phyloP scores from a whole-genome alignment of 2,113 vertebrate species.

The Embiotoca jacksoni region DNA sequence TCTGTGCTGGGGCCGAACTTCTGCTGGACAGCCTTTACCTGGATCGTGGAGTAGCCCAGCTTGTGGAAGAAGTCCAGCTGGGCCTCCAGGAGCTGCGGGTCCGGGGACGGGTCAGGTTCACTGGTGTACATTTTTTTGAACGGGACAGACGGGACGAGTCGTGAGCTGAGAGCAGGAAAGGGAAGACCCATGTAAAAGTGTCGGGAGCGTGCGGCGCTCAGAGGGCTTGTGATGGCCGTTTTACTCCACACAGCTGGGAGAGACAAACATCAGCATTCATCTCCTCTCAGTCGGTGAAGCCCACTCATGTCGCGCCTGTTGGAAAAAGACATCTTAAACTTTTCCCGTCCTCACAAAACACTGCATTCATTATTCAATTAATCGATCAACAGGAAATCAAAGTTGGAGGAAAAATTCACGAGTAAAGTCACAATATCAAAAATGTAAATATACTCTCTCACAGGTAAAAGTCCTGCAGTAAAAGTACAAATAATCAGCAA shows the following conservation, averaged over 20 bases:
- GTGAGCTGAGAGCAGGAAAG: not conserved
- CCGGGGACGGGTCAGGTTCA: not conserved
- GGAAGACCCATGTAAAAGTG: slow-evolving; percentile 55
- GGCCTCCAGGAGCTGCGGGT: slow-evolving; percentile 64
- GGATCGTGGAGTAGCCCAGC: slow-evolving; percentile 89
- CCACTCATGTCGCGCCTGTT: slow-evolving; percentile 29
- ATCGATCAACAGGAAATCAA: no score
- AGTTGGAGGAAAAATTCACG: no score
- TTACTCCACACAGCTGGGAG: slow-evolving; percentile 62
- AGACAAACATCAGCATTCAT: slow-evolving; percentile 72
- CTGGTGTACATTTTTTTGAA: slow-evolving; percentile 54
- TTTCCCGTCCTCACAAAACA: no score
- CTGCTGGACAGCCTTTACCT: slow-evolving; percentile 87
- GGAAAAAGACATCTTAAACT: no score
- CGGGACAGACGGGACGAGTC: not conserved
- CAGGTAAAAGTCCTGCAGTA: no score
- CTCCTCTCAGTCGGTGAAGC: slow-evolving; percentile 38
- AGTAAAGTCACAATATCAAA: no score
- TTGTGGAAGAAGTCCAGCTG: slow-evolving; percentile 95
- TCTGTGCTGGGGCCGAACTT: slow-evolving; percentile 87
- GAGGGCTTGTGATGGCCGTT: not conserved
- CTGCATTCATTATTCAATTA: no score
- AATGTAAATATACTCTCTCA: no score
- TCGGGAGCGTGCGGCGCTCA: slow-evolving; percentile 14
- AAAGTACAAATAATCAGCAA: no score